Base-by-base conservation (phyloP, 2,888 invertebrate species). In the Caenorhabditis imperialis region DNA sequence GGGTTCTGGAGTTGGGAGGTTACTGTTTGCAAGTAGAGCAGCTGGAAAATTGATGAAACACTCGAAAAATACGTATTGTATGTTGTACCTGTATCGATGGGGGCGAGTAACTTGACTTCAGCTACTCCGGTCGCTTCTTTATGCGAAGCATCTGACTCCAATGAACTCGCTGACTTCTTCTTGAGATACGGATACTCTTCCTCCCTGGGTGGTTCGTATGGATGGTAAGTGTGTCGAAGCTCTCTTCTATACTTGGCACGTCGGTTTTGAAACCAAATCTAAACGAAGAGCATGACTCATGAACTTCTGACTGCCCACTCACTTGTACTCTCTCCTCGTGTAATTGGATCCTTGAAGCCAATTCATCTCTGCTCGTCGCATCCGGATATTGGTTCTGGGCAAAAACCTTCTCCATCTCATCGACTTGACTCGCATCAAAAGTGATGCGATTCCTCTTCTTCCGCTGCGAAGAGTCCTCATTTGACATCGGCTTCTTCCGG, bases 191-290 rank as follows among this genome's bases (percentile, higher is more conserved):
- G 57, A 44, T n/a, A 33, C 18, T 57, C 44, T 18, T 12, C 42
- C 8, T 44, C 33, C 23, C 30, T 44, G 3, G 57, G 45, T 1
- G 57, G 44, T 45, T 57, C 57, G 42, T 45, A 44, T 18, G 57
- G 57, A 57, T 57, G 57, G 22, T 37, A 30, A 16, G 38, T 54
- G 30, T 51, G 50, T 18, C 57, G 57, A n/a, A 50, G 25, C 30
- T 67, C 67, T 16, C 67, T 42, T 1, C 67, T 50, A 25, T 51
- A 67, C 18, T 67, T 67, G 16, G 67, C 67, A 42, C 67, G 35
- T 1, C 67, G 57, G 25, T 67, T 67, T 57, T 67, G 67, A n/a
- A 67, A 67, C 67, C 67, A 67, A 25, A 67, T 67, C 67, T 67
- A 6, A 20, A 23, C 23, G 23, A 23, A 27, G 27, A 3, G 23